These are phyloP conservation scores for Muntiacus muntjak DNA, from an alignment of 2,113 vertebrate species.

Conservation along the genomic window DNA sequence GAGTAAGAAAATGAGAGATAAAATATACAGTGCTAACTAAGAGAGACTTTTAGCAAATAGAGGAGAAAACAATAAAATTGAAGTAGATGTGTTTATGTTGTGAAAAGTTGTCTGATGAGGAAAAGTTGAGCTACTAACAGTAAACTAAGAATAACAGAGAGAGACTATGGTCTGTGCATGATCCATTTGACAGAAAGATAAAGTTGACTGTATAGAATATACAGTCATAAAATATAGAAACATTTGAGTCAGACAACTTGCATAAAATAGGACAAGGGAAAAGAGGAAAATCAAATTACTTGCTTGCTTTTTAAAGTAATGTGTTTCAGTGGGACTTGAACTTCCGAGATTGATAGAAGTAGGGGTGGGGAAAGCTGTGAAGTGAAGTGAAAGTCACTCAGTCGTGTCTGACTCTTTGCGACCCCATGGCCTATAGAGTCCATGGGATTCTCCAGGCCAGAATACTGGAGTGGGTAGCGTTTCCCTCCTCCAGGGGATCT, in stretches of 20 bases:
- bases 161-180: not conserved
- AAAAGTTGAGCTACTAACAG: not conserved
- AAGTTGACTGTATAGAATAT: not conserved
- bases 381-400: not conserved
- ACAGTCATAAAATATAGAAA: not conserved
- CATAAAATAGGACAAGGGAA: not conserved
- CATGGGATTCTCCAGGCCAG: not conserved
- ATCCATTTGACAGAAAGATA: not conserved
- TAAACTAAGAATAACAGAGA: not conserved
- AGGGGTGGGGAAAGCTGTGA: not conserved
- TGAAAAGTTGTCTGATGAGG: not conserved
- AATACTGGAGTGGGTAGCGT: not conserved
- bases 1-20: not conserved
- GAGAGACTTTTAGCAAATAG: not conserved
- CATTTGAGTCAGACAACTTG: not conserved
- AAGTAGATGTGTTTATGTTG: not conserved
- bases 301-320: not conserved
- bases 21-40: not conserved
- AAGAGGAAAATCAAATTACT: not conserved
- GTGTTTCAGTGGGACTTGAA: not conserved
- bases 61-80: not conserved
- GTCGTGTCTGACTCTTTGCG: not conserved
- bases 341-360: not conserved
- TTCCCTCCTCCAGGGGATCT: not conserved
- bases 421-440: not conserved